Evolutionary conservation across 1,140 invertebrate species (phyloP).

Genomic region (Tetraneura akinire): DNA sequence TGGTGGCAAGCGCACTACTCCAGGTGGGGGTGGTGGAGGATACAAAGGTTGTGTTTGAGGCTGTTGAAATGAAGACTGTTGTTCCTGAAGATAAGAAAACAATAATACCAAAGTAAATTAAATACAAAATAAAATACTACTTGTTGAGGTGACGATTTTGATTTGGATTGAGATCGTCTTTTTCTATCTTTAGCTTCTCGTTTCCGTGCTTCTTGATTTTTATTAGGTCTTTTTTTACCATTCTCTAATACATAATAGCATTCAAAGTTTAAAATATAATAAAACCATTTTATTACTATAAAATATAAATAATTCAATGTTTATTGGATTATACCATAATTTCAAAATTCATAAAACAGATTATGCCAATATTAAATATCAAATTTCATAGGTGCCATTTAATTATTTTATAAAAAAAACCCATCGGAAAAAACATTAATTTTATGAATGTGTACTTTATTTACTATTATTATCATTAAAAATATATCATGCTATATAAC

Average conservation of each 20-base stretch:
- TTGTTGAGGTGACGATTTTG: constrained; percentile 22
- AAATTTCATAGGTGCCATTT: no score
- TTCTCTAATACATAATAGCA: neutral
- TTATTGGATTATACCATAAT: neutral
- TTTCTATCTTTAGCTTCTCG: constrained; percentile 37
- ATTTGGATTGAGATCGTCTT: constrained; percentile 26
- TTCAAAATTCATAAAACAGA: neutral
- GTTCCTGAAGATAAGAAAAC: constrained; percentile 23
- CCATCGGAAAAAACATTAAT: no score
- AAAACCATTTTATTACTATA: neutral
- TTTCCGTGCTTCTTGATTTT: constrained; percentile 31
- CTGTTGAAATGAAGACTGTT: constrained; percentile 19
- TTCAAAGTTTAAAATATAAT: neutral
- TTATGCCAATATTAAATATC: no score
- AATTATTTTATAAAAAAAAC: no score
- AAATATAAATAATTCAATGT: no score
- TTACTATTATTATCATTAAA: no score
- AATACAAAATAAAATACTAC: neutral
- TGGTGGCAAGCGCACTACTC: constrained; percentile 30
- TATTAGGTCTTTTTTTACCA: constrained; percentile 14
- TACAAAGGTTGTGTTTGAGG: constrained; percentile 24
- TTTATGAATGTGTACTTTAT: no score
- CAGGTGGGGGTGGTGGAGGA: constrained; percentile 17
- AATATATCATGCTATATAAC: no score
- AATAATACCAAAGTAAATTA: no score